These are phyloP conservation scores for Eupithecia tripunctaria DNA, from an alignment of 2,888 invertebrate genomes.

Conservation along the genomic window DNA sequence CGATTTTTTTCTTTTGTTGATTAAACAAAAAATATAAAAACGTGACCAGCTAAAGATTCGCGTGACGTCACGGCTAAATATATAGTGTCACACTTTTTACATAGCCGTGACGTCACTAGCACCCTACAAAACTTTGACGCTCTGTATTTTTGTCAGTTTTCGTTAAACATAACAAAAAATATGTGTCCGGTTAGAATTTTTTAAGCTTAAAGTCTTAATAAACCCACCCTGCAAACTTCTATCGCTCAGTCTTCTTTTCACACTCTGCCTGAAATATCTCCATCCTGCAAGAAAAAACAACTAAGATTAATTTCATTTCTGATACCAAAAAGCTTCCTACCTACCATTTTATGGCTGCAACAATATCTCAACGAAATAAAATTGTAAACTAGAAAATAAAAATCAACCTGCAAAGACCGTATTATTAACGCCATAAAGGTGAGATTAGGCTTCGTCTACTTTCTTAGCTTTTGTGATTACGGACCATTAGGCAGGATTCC, in stretches of 20 bases:
- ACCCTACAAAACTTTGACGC: no score
- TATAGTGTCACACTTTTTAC: no score
- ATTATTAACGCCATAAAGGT: conserved; percentile 18
- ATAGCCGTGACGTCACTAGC: no score
- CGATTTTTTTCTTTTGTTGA: no score
- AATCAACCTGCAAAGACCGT: neutral
- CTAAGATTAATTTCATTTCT: neutral
- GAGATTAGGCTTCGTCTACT: conserved; percentile 11
- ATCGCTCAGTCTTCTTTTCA: neutral
- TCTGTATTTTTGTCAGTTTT: no score
- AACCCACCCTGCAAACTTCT: no score
- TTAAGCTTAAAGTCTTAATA: no score
- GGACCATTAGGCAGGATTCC: conserved; percentile 27
- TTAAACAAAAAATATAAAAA: no score
- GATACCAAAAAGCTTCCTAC: neutral
- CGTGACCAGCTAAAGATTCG: no score
- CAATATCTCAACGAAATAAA: neutral
- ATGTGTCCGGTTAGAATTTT: no score
- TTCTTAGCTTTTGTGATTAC: conserved; percentile 28
- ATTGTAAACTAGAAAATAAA: neutral
- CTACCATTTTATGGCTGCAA: neutral
- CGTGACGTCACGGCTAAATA: no score
- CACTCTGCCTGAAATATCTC: neutral
- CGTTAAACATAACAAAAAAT: no score
- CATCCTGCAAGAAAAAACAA: neutral